Conservation (phyloP, 2,113 vertebrate genomes). For the human region DNA sequence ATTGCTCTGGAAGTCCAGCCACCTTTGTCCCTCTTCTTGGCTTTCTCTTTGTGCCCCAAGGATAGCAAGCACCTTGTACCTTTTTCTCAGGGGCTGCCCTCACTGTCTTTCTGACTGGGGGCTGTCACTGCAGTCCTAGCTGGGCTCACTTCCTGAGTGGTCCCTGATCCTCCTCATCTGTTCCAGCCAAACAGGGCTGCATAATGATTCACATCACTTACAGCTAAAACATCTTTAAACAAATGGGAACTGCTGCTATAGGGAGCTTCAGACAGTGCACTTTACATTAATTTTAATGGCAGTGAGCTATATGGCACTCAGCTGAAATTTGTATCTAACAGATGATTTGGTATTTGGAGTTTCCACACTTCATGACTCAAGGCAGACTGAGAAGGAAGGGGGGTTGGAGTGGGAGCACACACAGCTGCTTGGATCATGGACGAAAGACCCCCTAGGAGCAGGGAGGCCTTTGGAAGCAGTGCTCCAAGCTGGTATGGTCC, state of each 20-base stretch:
- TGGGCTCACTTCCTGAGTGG: not conserved
- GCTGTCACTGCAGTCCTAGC: not conserved
- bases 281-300: slow-evolving; percentile 54
- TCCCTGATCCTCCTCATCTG: not conserved
- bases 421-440: not conserved
- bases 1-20: not conserved
- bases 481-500: not conserved
- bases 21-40: not conserved
- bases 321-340: slow-evolving; percentile 19
- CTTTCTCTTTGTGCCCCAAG: not conserved
- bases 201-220: not conserved
- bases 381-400: not conserved
- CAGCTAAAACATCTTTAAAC: not conserved
- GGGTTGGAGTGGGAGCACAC: not conserved
- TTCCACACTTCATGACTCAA: slow-evolving; percentile 43
- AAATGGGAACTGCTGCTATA: not conserved
- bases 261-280: not conserved
- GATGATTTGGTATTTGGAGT: slow-evolving; percentile 21
- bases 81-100: not conserved
- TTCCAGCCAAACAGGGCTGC: not conserved
- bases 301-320: slow-evolving; percentile 41
- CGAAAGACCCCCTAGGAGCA: not conserved
- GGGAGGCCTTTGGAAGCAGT: not conserved
- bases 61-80: not conserved
- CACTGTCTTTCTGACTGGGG: not conserved